Evolutionary conservation across 2,113 vertebrate genomes (phyloP).

Genomic region (Arizona elegans): DNA sequence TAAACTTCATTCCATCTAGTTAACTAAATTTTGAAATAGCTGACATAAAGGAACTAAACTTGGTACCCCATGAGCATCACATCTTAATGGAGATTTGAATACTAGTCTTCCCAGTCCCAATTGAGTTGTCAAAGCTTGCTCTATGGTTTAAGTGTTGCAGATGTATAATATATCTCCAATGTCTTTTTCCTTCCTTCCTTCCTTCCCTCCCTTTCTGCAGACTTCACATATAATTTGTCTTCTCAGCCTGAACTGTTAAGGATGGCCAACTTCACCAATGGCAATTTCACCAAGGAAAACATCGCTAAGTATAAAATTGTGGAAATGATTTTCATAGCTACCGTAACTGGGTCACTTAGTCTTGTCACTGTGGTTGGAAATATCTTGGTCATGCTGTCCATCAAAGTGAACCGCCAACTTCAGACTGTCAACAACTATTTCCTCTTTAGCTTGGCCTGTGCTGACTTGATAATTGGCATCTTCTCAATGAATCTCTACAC

Average conservation of each 20-base stretch:
- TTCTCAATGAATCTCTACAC: slow-evolving; percentile 99
- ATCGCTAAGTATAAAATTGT: slow-evolving; percentile 81
- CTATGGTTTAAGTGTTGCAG: background rate
- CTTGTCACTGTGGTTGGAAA: slow-evolving; percentile 96
- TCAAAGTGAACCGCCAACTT: slow-evolving; percentile 97
- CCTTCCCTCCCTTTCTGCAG: slow-evolving; percentile 57
- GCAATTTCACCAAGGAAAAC: slow-evolving; percentile 48
- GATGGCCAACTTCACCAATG: slow-evolving; percentile 78
- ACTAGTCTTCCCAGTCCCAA: too few species aligned
- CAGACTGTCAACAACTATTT: slow-evolving; percentile 99
- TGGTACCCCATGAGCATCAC: background rate
- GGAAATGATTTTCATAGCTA: slow-evolving; percentile 93
- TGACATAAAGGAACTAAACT: background rate
- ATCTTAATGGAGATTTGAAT: background rate
- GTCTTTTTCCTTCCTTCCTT: slow-evolving; percentile 41
- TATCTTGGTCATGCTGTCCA: slow-evolving; percentile 97
- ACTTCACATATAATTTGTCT: slow-evolving; percentile 73
- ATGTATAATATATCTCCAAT: slow-evolving; percentile 16
- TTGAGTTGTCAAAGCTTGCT: background rate
- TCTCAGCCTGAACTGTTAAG: slow-evolving; percentile 55
- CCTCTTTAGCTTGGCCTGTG: slow-evolving; percentile 93
- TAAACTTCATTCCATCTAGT: background rate
- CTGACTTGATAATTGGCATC: slow-evolving; percentile 91
- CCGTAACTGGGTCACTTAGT: slow-evolving; percentile 92
- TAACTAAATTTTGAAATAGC: background rate